Base-by-base conservation (phyloP, 2,888 invertebrate genomes). In the Chaetoderma sp. region DNA sequence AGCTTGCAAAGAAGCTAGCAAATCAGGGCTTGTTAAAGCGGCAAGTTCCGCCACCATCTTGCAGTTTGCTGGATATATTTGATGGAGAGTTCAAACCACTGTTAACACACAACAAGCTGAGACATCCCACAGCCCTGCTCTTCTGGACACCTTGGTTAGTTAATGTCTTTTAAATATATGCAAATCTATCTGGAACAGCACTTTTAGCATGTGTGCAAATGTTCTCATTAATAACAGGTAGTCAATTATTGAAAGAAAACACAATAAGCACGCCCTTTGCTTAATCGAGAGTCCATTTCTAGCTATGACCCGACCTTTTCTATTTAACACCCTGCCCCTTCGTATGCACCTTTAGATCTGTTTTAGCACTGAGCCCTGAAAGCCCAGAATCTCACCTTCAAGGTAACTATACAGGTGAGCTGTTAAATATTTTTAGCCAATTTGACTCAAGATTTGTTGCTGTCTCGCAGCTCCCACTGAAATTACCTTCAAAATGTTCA, bases 131-230 rank as follows among this genome's bases (percentile, higher is more conserved):
- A 25, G 80, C 77, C 30, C 68, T 86, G 16, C 72, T 86, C 55
- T 86, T 86, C 77, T 86, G 86, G 86, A 80, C 83, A 30, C 82
- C 81, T 50, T 86, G 85, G 85, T 83, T 66, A 67, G 70, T 10
- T 6, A 25, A 5, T 25, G 13, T 6, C 28, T 50, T 18, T 6
- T 45, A 6, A n/a, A 6, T 18, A 45, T 47, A 13, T 39, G 47
- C 8, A 44, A 45, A 4, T 45, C 50, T n/a, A 49, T 36, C 27
- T 16, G 21, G 10, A 39, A 39, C n/a, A 13, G 10, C n/a, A 10
- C 39, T 13, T 10, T 39, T n/a, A 10, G 10, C 10, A 10, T 39
- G n/a, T 13, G n/a, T 10, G 39, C 23, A 18, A 49, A 49, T 21
- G 49, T 16, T 49, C 10, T 21, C 49, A 10, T 10, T 18, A 21